These are phyloP conservation scores for Malacosoma neustria DNA, from an alignment of 2,888 invertebrate species.

Conservation along the genomic window DNA sequence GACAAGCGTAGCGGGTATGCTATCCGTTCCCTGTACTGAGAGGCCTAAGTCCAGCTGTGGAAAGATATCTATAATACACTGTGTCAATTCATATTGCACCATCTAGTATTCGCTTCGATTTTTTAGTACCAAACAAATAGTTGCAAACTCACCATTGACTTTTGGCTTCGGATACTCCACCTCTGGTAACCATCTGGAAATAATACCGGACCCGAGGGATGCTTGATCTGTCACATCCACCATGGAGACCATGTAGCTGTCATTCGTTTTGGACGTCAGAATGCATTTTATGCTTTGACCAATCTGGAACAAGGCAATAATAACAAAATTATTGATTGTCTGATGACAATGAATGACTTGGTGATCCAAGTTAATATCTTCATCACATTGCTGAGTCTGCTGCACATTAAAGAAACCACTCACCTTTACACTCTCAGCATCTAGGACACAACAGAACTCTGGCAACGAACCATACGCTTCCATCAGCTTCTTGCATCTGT, in stretches of 20 bases:
- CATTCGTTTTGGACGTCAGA: constrained; percentile 18
- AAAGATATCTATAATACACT: no score
- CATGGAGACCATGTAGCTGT: constrained; percentile 24
- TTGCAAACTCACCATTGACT: neutral
- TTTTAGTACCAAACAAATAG: neutral
- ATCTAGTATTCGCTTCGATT: constrained; percentile 2
- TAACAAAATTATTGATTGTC: no score
- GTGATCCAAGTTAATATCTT: no score
- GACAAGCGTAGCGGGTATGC: no score
- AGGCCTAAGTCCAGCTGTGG: no score
- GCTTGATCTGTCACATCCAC: constrained; percentile 17
- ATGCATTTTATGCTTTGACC: constrained; percentile 30
- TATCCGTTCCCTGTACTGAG: no score
- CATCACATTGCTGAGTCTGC: no score
- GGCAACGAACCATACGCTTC: constrained; percentile 24
- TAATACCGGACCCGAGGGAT: constrained; percentile 23
- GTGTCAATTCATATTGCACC: no score
- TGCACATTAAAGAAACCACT: no score
- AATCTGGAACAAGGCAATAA: no score
- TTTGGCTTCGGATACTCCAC: constrained; percentile 24
- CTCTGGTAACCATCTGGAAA: constrained; percentile 39
- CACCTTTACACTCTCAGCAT: constrained; percentile 24
- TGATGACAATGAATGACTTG: no score
- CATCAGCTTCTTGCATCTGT: constrained; percentile 21
- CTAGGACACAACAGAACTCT: constrained; percentile 43